Base-by-base conservation (phyloP, 2,888 invertebrate genomes). In the Campoplex nolae region DNA sequence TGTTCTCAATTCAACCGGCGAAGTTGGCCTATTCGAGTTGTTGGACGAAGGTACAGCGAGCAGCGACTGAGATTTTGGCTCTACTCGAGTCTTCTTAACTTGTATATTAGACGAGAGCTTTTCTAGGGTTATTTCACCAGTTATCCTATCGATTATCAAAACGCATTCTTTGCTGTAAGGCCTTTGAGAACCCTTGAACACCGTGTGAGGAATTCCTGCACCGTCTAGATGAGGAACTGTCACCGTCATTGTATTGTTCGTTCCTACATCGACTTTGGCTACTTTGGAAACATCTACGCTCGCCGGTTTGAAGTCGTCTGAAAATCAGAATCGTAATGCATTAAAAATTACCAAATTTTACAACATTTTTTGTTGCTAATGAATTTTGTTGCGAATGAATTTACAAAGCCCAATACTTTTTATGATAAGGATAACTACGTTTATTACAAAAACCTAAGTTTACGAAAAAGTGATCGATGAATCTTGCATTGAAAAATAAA, bases 281-380 rank as follows among this genome's bases (percentile, higher is more conserved):
- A 97, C 97, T 95, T 98, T 98, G 92, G 97, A 97, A 70, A 97
- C 97, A 95, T 99, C 99, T 80, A 99, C 98, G 91, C 99, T 99
- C n/a, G 99, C 99, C 90, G 99, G 99, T 94, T 99, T 99, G 94
- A 99, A 99, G 95, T 99, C 99, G 97, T 99, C 68, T 56, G 42
- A 45, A 68, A 78, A 54, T 62, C 8, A 54, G 6, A 74, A 56
- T 56, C 38, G 23, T 11, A 7, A 74, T 42, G 0, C 8, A 23
- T 68, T 7, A 3, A 2, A 28, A 16, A 28, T 62, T 18, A 35
- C 1, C 4, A 51, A 18, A 51, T 51, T 16, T 16, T 18, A 18
- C 18, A 51, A 51, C 16, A 51, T 0, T 51, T 51, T 51, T 13
- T 51, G 18, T 51, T 18, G 51, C 51, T 51, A 6, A n/a, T n/a